Conservation (phyloP, 2,113 vertebrate species). For the Myrmecophaga tridactyla region DNA sequence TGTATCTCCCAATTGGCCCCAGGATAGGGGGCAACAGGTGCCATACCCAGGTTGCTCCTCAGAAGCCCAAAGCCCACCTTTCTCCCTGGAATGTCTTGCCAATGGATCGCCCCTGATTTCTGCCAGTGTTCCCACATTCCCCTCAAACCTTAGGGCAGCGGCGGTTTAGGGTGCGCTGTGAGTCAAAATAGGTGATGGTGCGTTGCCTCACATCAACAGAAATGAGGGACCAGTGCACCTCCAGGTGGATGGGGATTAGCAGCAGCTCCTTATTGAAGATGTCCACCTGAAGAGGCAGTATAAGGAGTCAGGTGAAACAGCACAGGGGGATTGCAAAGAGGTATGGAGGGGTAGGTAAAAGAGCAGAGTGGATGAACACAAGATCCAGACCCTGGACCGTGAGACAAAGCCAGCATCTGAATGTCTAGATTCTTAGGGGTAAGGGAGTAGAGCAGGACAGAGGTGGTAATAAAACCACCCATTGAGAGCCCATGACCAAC, state of each 20-base stretch:
- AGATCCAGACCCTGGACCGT: background rate
- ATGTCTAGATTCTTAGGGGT: background rate
- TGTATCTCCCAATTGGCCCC: background rate
- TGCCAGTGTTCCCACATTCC: background rate
- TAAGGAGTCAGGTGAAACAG: background rate
- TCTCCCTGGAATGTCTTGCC: background rate
- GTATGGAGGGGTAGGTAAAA: background rate
- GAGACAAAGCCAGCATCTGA: background rate
- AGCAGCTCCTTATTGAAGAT: slow-evolving; percentile 95
- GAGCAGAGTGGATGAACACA: background rate
- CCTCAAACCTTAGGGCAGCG: slow-evolving; percentile 92
- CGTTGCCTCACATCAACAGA: slow-evolving; percentile 90
- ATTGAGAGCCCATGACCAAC: background rate
- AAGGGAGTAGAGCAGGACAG: background rate
- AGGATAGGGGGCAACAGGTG: background rate
- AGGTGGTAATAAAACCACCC: background rate
- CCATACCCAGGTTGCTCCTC: background rate
- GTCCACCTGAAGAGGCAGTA: slow-evolving; percentile 85
- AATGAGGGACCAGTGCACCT: slow-evolving; percentile 95
- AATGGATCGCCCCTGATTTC: background rate
- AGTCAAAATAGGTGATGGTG: slow-evolving; percentile 94
- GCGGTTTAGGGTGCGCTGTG: slow-evolving; percentile 93
- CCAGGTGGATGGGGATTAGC: slow-evolving; percentile 94
- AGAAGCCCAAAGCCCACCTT: background rate
- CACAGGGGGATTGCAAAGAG: background rate